Conservation (phyloP, 2,797 vertebrate species). For the Artibeus lituratus region DNA sequence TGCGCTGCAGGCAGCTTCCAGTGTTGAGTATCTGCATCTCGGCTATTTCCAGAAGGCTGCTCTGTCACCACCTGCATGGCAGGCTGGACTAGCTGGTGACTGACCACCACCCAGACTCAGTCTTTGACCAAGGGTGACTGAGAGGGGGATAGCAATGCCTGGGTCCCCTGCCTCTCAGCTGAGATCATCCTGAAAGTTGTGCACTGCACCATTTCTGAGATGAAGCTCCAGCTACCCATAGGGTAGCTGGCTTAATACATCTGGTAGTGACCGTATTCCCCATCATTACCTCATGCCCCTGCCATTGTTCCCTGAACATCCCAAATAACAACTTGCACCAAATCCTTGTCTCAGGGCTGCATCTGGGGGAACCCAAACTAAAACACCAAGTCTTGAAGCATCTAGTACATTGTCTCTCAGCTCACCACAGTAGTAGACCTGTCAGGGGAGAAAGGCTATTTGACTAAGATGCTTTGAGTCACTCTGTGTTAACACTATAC, state of each 20-base stretch:
- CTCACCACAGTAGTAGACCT: not conserved
- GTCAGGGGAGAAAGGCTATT: not conserved
- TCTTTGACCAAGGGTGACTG: not conserved
- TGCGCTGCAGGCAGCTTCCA: not conserved
- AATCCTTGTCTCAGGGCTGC: not conserved
- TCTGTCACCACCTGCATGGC: not conserved
- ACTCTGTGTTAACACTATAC: not conserved
- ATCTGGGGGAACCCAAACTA: not conserved
- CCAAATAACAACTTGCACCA: not conserved
- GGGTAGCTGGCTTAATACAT: not conserved
- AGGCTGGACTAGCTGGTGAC: not conserved
- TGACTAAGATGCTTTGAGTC: not conserved
- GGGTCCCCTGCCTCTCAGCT: not conserved
- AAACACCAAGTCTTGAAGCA: not conserved
- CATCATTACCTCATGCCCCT: not conserved
- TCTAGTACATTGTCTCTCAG: not conserved
- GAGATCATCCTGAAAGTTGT: not conserved
- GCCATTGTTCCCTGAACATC: not conserved
- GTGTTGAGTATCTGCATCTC: not conserved
- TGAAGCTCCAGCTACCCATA: not conserved
- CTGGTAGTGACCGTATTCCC: not conserved
- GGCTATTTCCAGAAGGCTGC: not conserved
- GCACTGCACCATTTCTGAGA: not conserved
- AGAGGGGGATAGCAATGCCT: not conserved
- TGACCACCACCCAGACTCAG: not conserved